phyloP scores from a whole-genome alignment of 2,113 vertebrate species.

The Gorsachius goisagi region DNA sequence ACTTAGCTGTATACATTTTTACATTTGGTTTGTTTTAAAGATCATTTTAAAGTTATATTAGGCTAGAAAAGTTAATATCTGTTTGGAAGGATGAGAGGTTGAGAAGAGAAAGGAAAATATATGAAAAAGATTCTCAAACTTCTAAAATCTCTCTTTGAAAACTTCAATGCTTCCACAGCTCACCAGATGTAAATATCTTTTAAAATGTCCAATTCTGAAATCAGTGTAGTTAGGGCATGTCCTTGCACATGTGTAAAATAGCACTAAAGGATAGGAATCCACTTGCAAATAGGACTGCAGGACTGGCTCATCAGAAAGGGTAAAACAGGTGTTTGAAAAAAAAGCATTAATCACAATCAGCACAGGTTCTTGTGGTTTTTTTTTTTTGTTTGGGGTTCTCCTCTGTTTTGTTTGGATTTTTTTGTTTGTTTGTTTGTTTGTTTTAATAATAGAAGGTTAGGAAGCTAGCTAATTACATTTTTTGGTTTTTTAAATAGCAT shows the following conservation, averaged over 20 bases:
- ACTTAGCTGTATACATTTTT: not conserved
- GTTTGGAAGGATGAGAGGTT: constrained; percentile 10
- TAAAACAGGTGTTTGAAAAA: constrained; percentile 20
- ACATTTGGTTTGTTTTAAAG: not conserved
- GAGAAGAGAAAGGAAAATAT: not conserved
- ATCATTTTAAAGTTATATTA: not conserved
- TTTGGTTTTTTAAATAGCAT: not conserved
- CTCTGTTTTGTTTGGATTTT: not conserved
- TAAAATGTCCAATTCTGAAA: not conserved
- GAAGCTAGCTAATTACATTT: not conserved
- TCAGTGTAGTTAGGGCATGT: not conserved
- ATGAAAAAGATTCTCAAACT: not conserved
- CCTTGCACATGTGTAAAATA: not conserved
- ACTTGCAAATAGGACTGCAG: not conserved
- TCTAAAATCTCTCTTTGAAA: not conserved
- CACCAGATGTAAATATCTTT: not conserved
- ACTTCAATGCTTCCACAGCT: not conserved
- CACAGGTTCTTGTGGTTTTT: not conserved
- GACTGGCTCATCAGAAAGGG: not conserved
- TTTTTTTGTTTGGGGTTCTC: not conserved
- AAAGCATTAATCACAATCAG: not conserved
- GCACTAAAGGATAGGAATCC: not conserved
- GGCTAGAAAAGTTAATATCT: constrained; percentile 60
- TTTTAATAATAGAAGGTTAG: not conserved
- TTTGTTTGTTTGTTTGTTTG: not conserved